Evolutionary conservation across 2,113 vertebrate species (phyloP).

Genomic region (Danio rerio): GRCz12tu NC_133189.1:26901501-26902000

Average conservation of each 20-base stretch:
- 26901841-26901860: slow-evolving; percentile 8
- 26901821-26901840: slow-evolving; percentile 31
- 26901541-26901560: slow-evolving; percentile 29
- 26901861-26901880: not conserved
- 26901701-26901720: slow-evolving; percentile 16
- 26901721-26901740: not conserved
- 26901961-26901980: slow-evolving; percentile 22
- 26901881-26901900: not conserved
- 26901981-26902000: slow-evolving; percentile 3
- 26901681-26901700: not conserved
- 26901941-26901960: slow-evolving; percentile 26
- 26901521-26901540: slow-evolving; percentile 39
- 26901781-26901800: slow-evolving; percentile 48
- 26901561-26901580: not conserved
- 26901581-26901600: not conserved
- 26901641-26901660: slow-evolving; percentile 14
- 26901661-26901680: not conserved
- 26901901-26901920: not conserved
- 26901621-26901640: not conserved
- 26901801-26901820: slow-evolving; percentile 44
- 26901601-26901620: not conserved
- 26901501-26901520: slow-evolving; percentile 32
- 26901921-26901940: slow-evolving; percentile 9
- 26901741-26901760: not conserved
- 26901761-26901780: slow-evolving; percentile 42